Evolutionary conservation across 2,113 vertebrate species (phyloP), one percentile per base, ranked within the genome.

Genomic region (Gnathonemus echidnorhynchus): DNA sequence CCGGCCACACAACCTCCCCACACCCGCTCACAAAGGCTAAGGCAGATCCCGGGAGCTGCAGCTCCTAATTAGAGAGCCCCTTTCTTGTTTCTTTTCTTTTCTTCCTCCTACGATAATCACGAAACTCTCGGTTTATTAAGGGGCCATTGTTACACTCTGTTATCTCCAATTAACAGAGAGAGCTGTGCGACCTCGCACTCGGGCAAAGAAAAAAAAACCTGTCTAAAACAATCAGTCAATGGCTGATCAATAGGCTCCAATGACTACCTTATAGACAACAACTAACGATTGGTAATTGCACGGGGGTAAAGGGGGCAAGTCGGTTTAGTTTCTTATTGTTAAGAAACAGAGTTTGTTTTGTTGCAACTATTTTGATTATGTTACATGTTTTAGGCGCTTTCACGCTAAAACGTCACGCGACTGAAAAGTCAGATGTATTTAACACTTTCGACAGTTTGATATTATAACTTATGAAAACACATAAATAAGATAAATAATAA

Each of bases 131-230:
- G 94, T 96, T 95, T 95, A 92, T 95, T 94, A 93, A 93, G 88
- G 93, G 92, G 91, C 93, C 93, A 95, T 96, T 96, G 95, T 96
- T 95, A 92, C 91, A 90, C 93, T 91, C 92, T 94, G 94, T 96
- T 96, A 95, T 95, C 95, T 95, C 95, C 96, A 97, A 95, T 97
- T 95, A 97, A 95, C 93, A 93, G 93, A 91, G 90, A 91, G 92
- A 93, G 93, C 90, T 93, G 92, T 93, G 94, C 93, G 94, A 95
- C 93, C 94, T 95, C 94, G 92, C 94, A 93, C 95, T 94, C 94
- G 92, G 92, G 91, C 93, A 42, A 91, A 92, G 93, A 90, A 91
- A 92, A 92, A 92, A 92, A 92, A 94, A 95, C 95, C 95, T 96
- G 96, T 97, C 95, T 94, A 94, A 94, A 93, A 91, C 91, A 95